Percentiles rank a stretch among this genome's conserved stretches.
Evolutionary conservation across 1,140 invertebrate species (phyloP).

Genomic region (Macrostomum lignano): DNA sequence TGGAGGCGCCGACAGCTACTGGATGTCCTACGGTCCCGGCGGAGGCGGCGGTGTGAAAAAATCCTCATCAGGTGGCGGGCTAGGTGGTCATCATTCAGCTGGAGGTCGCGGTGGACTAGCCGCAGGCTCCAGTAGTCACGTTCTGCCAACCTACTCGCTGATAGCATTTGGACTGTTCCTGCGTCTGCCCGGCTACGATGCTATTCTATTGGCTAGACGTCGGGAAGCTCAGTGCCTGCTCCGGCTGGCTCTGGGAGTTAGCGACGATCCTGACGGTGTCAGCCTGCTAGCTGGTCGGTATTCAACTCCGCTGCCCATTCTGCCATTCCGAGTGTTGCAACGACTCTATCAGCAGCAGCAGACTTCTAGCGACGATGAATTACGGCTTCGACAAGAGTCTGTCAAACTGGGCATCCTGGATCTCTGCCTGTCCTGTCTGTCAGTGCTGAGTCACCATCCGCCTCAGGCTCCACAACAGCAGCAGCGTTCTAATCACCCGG

Average conservation of each 20-base stretch:
- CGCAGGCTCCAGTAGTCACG: constrained; percentile 13
- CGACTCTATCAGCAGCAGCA: constrained; percentile 47
- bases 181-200: constrained; percentile 55
- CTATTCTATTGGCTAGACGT: constrained; percentile 49
- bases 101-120: too few relatives aligned
- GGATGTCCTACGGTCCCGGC: constrained; percentile 14
- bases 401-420: constrained; percentile 52
- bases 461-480: constrained; percentile 11
- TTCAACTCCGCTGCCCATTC: constrained; percentile 41
- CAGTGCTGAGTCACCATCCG: constrained; percentile 56
- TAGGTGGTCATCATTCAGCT: neutral
- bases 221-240: constrained; percentile 53
- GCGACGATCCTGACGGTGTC: constrained; percentile 53
- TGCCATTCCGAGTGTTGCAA: constrained; percentile 56
- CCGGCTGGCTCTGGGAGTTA: constrained; percentile 52
- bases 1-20: constrained; percentile 10
- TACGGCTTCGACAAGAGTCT: constrained; percentile 43
- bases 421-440: constrained; percentile 50
- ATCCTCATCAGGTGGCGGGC: neutral
- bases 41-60: neutral
- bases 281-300: constrained; percentile 1
- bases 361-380: constrained; percentile 47
- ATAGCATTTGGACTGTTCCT: constrained; percentile 61
- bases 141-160: constrained; percentile 54
- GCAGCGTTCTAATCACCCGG: neutral